Percentiles rank a stretch among this genome's conserved stretches.
phyloP scores from a whole-genome alignment of 92 coral and sea anemone species.

The Micromussa lordhowensis region DNA sequence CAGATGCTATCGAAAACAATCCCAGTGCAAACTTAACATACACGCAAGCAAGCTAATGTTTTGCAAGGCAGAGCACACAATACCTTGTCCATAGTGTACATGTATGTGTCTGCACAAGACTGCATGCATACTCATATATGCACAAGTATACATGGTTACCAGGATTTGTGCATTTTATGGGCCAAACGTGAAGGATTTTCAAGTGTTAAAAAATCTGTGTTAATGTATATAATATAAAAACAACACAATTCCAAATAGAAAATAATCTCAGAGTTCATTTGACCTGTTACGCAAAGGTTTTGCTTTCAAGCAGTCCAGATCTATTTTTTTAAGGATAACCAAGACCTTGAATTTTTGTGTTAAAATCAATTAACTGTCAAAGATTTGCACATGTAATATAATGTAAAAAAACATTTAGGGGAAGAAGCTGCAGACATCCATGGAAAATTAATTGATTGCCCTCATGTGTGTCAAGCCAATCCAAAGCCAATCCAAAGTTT shows the following conservation, averaged over 20 bases:
- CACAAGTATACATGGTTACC: background rate
- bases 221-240: background rate
- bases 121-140: background rate
- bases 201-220: background rate
- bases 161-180: background rate
- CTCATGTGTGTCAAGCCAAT: too few species aligned
- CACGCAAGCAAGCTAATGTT: background rate
- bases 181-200: background rate
- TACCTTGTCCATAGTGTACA: background rate
- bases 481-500: too few species aligned
- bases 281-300: too few species aligned
- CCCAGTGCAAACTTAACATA: background rate
- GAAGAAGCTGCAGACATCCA: background rate
- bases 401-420: background rate
- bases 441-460: background rate
- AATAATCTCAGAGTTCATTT: too few species aligned
- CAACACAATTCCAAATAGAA: too few species aligned
- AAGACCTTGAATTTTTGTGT: background rate
- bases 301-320: too few species aligned
- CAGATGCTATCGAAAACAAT: background rate
- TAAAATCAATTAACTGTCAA: too few species aligned
- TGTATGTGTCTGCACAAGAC: background rate
- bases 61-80: background rate
- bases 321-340: background rate
- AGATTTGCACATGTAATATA: too few species aligned